phyloP scores from a whole-genome alignment of 2,888 invertebrate species.

The Furcula furcula region DNA sequence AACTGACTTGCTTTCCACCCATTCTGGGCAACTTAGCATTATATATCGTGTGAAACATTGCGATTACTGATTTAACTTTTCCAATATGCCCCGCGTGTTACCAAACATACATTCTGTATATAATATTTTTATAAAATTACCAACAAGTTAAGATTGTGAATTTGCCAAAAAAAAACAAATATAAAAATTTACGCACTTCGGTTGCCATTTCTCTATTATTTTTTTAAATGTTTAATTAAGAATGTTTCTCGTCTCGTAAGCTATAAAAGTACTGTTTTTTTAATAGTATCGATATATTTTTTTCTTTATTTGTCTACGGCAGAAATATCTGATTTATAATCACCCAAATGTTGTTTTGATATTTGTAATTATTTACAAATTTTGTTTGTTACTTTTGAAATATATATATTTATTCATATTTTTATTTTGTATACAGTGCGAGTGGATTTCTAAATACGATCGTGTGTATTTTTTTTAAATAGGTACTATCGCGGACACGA shows the following conservation, averaged over 20 bases:
- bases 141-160: too few relatives aligned
- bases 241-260: too few relatives aligned
- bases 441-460: not conserved
- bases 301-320: not conserved
- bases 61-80: too few relatives aligned
- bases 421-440: not conserved
- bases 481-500: too few relatives aligned
- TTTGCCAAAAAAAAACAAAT: not conserved
- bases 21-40: too few relatives aligned
- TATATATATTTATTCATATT: not conserved
- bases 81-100: too few relatives aligned
- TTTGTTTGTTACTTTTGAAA: conserved; percentile 1
- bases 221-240: conserved; percentile 15
- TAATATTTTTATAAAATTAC: too few relatives aligned
- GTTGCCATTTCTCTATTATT: conserved; percentile 25
- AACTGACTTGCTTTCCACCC: too few relatives aligned
- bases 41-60: too few relatives aligned
- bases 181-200: not conserved
- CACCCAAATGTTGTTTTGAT: conserved; percentile 1
- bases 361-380: not conserved
- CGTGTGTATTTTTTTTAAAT: too few relatives aligned
- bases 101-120: too few relatives aligned
- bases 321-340: conserved; percentile 1
- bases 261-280: conserved; percentile 5
- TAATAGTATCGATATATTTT: not conserved